Evolutionary conservation across 2,888 invertebrate species (phyloP).

Genomic region (Andrena bucephala): DNA sequence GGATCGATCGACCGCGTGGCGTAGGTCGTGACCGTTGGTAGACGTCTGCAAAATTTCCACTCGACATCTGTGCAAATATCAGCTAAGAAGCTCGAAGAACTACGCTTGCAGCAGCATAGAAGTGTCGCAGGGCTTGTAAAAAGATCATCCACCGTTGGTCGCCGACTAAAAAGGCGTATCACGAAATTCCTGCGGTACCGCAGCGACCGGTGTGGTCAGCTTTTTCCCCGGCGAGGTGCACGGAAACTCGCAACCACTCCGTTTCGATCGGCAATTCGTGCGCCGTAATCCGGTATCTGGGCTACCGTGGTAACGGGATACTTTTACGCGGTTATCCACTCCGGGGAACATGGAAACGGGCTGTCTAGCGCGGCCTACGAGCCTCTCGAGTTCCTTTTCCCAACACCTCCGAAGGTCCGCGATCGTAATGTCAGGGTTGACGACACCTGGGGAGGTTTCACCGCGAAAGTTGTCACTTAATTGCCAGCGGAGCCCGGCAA

Average conservation of each 20-base stretch:
- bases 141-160: not conserved
- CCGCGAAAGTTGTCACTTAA: conserved; percentile 34
- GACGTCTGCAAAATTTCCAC: not conserved
- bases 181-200: conserved; percentile 47
- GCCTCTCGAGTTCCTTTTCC: conserved; percentile 34
- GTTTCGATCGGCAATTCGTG: conserved; percentile 81
- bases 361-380: conserved; percentile 41
- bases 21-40: conserved; percentile 12
- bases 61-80: not conserved
- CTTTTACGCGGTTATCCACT: conserved; percentile 76
- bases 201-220: conserved; percentile 20
- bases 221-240: conserved; percentile 28
- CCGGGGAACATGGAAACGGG: conserved; percentile 67
- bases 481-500: conserved; percentile 9
- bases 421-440: conserved; percentile 68
- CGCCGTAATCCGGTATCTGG: conserved; percentile 82
- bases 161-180: conserved; percentile 5
- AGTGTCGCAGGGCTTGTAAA: not conserved
- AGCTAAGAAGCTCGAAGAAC: not conserved
- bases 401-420: conserved; percentile 20
- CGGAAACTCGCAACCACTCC: conserved; percentile 58
- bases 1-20: not conserved
- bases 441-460: conserved; percentile 51
- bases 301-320: conserved; percentile 82
- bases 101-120: not conserved